These are phyloP conservation scores for Drosophila lacertosa DNA, from an alignment of 1,140 invertebrate species.

Conservation along the genomic window DNA sequence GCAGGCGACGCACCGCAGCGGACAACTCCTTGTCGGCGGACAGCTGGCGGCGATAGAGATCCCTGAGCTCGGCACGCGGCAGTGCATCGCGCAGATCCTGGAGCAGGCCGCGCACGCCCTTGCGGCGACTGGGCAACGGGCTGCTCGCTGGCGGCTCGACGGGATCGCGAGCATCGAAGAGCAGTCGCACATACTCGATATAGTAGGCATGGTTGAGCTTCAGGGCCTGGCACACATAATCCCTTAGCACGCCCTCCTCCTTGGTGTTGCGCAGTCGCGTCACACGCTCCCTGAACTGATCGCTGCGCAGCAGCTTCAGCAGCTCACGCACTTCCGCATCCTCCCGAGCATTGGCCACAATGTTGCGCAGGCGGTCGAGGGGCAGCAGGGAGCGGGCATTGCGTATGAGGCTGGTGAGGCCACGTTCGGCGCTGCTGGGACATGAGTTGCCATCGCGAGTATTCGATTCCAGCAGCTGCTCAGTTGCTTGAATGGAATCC, in stretches of 20 bases:
- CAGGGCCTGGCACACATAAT: constrained; percentile 46
- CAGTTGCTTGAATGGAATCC: background rate
- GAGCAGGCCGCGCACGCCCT: constrained; percentile 53
- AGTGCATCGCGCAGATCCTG: constrained; percentile 55
- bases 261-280: constrained; percentile 33
- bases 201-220: constrained; percentile 52
- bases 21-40: constrained; percentile 40
- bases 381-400: constrained; percentile 54
- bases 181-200: constrained; percentile 39
- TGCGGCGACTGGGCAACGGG: constrained; percentile 50
- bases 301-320: constrained; percentile 39
- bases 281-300: constrained; percentile 36
- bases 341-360: constrained; percentile 53
- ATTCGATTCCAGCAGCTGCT: background rate
- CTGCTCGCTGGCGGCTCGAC: constrained; percentile 27
- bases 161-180: constrained; percentile 45
- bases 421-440: constrained; percentile 27
- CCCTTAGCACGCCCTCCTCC: constrained; percentile 39
- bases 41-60: constrained; percentile 47
- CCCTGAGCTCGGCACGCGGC: constrained; percentile 40
- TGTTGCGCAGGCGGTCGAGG: constrained; percentile 39
- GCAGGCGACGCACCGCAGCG: constrained; percentile 48
- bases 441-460: constrained; percentile 44
- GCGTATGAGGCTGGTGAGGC: constrained; percentile 50
- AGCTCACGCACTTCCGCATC: constrained; percentile 48